Evolutionary conservation across 2,113 vertebrate species (phyloP).

Genomic region (Sinocyclocheilus rhinocerous): DNA sequence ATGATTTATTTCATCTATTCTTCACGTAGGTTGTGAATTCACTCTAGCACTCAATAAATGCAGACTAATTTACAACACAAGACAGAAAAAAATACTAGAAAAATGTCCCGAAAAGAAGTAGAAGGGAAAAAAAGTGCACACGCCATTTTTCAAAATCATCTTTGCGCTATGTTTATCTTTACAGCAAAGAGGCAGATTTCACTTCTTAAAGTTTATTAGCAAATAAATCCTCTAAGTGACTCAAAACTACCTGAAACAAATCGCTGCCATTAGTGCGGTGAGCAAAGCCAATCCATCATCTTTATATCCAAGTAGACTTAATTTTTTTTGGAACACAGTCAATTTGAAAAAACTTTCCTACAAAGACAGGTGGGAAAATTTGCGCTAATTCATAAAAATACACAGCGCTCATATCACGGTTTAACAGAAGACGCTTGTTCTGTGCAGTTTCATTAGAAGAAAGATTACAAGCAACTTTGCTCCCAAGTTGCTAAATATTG

Average conservation of each 20-base stretch:
- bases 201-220: conserved; percentile 4
- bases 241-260: conserved; percentile 11
- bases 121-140: not conserved
- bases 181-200: not conserved
- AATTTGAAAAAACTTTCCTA: not conserved
- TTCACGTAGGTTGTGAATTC: conserved; percentile 3
- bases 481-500: not conserved
- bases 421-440: not conserved
- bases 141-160: not conserved
- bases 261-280: not conserved
- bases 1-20: conserved; percentile 20
- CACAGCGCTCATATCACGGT: not conserved
- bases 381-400: not conserved
- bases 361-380: not conserved
- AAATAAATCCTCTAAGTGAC: conserved; percentile 10
- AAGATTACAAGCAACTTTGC: conserved; percentile 20
- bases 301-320: not conserved
- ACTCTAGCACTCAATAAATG: not conserved
- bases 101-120: not conserved
- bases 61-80: not conserved
- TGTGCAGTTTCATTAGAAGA: not conserved
- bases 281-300: conserved; percentile 19
- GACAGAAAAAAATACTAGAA: not conserved
- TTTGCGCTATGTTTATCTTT: not conserved
- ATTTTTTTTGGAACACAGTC: not conserved